phyloP scores from a whole-genome alignment of 2,113 vertebrate genomes.

The Lepus americanus region DNA sequence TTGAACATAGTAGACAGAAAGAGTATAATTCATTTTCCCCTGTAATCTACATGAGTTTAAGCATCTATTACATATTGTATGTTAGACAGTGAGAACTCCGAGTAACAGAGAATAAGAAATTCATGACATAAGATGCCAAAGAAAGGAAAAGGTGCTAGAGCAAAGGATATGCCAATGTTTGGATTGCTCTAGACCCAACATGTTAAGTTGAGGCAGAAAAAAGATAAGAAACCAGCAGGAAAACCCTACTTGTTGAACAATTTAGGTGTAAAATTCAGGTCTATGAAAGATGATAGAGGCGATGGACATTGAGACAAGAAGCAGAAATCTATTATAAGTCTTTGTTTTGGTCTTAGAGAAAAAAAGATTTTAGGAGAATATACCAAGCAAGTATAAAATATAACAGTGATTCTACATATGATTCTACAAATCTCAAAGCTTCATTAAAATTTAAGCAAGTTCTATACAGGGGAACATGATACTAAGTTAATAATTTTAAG shows the following conservation, averaged over 20 bases:
- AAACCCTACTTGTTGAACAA: neutral
- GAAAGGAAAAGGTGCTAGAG: neutral
- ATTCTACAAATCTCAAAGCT: neutral
- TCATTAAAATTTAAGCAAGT: conserved; percentile 11
- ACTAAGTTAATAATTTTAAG: neutral
- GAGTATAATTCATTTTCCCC: neutral
- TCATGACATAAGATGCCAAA: neutral
- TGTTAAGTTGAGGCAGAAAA: neutral
- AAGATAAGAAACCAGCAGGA: neutral
- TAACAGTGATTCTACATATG: neutral
- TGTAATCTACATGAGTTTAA: neutral
- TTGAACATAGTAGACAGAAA: neutral
- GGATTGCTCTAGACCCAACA: neutral
- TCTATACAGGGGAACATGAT: neutral
- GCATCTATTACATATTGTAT: neutral
- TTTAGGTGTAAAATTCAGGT: neutral
- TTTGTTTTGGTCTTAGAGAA: neutral
- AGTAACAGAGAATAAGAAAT: neutral
- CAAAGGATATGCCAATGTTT: neutral
- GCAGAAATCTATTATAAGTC: neutral
- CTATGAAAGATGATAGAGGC: neutral
- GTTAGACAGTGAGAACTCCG: neutral
- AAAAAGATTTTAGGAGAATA: neutral
- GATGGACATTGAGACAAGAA: neutral
- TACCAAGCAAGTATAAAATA: neutral